These are phyloP conservation scores for Globodera ellingtonae DNA, from an alignment of 1,140 invertebrate species.

Conservation along the genomic window DNA sequence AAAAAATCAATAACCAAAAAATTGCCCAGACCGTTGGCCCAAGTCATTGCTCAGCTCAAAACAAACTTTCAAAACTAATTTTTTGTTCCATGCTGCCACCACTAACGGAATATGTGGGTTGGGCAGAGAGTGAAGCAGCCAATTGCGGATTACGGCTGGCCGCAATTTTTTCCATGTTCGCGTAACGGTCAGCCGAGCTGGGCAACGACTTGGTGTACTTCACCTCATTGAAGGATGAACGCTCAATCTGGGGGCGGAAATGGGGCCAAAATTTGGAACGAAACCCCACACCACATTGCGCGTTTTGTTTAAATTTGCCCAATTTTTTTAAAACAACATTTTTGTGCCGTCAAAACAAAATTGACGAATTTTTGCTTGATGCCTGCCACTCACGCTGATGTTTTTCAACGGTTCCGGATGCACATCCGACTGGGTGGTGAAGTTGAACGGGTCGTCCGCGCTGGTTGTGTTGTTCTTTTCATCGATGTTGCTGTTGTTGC, in stretches of 20 bases:
- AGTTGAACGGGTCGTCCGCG: slow-evolving; percentile 54
- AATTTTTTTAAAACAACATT: background rate
- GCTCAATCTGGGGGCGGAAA: slow-evolving; percentile 30
- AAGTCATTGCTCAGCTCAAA: slow-evolving; percentile 3
- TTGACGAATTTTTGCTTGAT: background rate
- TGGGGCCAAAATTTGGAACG: slow-evolving; percentile 6
- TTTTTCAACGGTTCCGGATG: slow-evolving; percentile 61
- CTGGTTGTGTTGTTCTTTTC: slow-evolving; percentile 15
- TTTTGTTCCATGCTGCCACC: too few relatives aligned
- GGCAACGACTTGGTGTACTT: slow-evolving; percentile 40
- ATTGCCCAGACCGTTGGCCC: too few relatives aligned
- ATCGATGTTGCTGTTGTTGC: slow-evolving; percentile 14
- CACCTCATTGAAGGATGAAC: slow-evolving; percentile 37
- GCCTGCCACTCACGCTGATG: slow-evolving; percentile 29
- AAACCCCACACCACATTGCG: slow-evolving; percentile 6
- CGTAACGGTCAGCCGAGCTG: slow-evolving; percentile 44
- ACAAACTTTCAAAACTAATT: too few relatives aligned
- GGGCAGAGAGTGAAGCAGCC: background rate
- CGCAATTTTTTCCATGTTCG: slow-evolving; percentile 48
- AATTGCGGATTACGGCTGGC: slow-evolving; percentile 20
- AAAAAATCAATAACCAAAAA: too few relatives aligned
- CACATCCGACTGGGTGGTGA: slow-evolving; percentile 47
- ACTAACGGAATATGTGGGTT: background rate
- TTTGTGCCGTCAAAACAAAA: background rate
- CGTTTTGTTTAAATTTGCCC: slow-evolving; percentile 4